A percentile compares a stretch with the other conserved stretches of the same genome.
Evolutionary conservation across 2,113 vertebrate species (phyloP).

Genomic region (Castor canadensis): DNA sequence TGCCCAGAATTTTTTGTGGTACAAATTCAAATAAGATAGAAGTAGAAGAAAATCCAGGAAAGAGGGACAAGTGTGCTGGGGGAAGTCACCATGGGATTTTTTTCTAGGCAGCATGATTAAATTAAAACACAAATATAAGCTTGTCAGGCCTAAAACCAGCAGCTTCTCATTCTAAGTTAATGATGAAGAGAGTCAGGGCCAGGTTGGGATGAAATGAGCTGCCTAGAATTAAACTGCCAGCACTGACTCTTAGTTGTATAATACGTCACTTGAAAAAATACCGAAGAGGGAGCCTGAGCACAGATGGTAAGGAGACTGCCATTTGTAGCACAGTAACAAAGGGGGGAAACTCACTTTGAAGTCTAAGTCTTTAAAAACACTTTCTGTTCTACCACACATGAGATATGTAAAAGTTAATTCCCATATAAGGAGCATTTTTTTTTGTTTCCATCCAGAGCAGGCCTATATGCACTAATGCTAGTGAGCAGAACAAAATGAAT

Average conservation of each 20-base stretch:
- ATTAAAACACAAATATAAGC: background rate
- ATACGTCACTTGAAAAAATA: conserved; percentile 51
- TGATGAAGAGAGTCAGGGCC: conserved; percentile 24
- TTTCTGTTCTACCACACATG: background rate
- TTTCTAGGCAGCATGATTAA: background rate
- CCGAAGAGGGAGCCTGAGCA: conserved; percentile 27
- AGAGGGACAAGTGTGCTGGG: background rate
- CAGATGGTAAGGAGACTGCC: conserved; percentile 51
- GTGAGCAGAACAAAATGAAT: background rate
- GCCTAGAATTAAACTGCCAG: conserved; percentile 13
- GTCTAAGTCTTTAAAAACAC: conserved; percentile 55
- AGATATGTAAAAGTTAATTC: background rate
- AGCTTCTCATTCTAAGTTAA: conserved; percentile 15
- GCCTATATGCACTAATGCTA: background rate
- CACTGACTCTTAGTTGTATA: conserved; percentile 55
- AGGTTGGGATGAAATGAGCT: background rate
- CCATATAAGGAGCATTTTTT: background rate
- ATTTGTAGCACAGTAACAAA: conserved; percentile 37
- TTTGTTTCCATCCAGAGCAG: background rate
- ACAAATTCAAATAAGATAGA: background rate
- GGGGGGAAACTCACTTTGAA: background rate
- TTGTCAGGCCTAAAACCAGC: background rate
- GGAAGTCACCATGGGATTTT: background rate
- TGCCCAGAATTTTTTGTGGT: background rate
- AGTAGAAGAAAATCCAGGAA: background rate